Conservation (phyloP, 37 sponge, comb jelly and placozoan genomes). For the Amphimedon queenslandica region DNA sequence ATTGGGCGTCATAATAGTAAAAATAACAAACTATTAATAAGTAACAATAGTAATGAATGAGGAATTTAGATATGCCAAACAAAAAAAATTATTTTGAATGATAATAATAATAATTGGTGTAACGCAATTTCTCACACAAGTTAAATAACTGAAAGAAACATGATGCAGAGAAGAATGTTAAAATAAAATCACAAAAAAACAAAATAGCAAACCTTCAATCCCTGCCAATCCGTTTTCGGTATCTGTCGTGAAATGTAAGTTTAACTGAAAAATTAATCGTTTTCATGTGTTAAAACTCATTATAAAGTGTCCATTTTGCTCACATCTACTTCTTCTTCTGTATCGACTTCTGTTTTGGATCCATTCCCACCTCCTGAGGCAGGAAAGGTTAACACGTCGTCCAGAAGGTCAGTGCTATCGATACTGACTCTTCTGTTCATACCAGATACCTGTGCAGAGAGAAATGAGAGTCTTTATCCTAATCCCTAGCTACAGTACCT, state of each 20-base stretch:
- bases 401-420: conserved; percentile 40
- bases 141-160: no score
- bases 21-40: background rate
- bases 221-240: background rate
- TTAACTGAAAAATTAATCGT: no score
- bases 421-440: conserved; percentile 2
- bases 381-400: conserved; percentile 68
- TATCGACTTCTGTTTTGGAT: conserved; percentile 12
- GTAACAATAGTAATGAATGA: background rate
- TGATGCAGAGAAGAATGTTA: background rate
- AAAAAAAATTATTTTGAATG: background rate
- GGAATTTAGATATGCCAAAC: background rate
- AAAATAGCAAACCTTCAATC: background rate
- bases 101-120: background rate
- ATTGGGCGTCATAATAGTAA: background rate
- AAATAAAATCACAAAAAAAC: conserved; percentile 1
- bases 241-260: background rate
- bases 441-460: no score
- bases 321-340: no score
- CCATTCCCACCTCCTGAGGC: conserved; percentile 14
- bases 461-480: background rate
- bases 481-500: conserved; percentile 11
- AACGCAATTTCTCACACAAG: background rate
- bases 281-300: no score
- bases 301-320: no score